These are phyloP conservation scores for Tupiocoris notatus DNA, from an alignment of 2,888 invertebrate species.

Conservation along the genomic window DNA sequence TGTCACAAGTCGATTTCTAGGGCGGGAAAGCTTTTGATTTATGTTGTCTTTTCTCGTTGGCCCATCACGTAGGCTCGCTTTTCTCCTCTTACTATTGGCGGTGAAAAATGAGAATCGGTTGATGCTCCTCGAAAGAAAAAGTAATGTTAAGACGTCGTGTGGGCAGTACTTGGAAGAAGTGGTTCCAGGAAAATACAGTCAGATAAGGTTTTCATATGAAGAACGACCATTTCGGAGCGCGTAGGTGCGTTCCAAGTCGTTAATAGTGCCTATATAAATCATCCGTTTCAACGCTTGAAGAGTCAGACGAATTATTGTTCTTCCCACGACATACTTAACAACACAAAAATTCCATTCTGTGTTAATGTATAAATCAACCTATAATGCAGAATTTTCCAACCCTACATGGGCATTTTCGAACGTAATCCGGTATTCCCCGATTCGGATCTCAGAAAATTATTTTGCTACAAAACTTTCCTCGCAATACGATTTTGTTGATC, in stretches of 20 bases:
- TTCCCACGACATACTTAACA: no score
- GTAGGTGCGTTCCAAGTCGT: neutral
- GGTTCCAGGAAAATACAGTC: neutral
- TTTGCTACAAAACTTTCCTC: no score
- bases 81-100: neutral
- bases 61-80: neutral
- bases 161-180: neutral
- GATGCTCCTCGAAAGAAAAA: neutral
- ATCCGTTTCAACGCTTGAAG: no score
- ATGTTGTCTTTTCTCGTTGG: neutral
- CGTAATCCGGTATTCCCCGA: no score
- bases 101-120: neutral
- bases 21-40: neutral
- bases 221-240: neutral
- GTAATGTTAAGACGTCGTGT: neutral
- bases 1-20: neutral
- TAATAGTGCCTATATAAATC: no score
- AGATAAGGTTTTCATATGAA: neutral
- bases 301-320: no score
- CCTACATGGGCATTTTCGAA: no score
- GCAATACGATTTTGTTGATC: no score
- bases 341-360: no score
- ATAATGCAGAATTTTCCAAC: no score
- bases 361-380: no score
- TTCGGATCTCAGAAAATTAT: no score